Evolutionary conservation across 2,797 vertebrate species (phyloP).

Genomic region (Dallia pectoralis): DNA sequence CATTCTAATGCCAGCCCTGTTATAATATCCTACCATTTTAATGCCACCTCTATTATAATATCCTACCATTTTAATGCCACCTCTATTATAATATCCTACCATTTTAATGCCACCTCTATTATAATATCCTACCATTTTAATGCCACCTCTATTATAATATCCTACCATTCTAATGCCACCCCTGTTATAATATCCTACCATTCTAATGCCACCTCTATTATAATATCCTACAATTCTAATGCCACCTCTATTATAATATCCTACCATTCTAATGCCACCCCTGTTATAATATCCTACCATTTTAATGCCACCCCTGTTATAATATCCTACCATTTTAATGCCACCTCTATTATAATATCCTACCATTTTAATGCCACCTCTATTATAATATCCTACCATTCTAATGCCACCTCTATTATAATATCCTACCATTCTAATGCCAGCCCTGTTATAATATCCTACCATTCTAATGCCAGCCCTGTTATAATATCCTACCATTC

Average conservation of each 20-base stretch:
- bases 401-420: too few species aligned
- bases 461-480: slow-evolving; percentile 15
- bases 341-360: too few species aligned
- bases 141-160: too few species aligned
- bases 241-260: too few species aligned
- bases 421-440: slow-evolving; percentile 27
- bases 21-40: slow-evolving; percentile 20
- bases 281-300: slow-evolving; percentile 1
- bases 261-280: slow-evolving; percentile 21
- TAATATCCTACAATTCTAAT: too few species aligned
- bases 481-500: slow-evolving; percentile 10
- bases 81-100: too few species aligned
- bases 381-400: slow-evolving; percentile 8
- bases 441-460: slow-evolving; percentile 1
- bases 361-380: slow-evolving; percentile 19
- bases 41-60: slow-evolving; percentile 15
- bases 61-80: too few species aligned
- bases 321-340: too few species aligned
- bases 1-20: too few species aligned
- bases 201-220: slow-evolving; percentile 20
- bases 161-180: slow-evolving; percentile 21
- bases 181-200: not conserved
- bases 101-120: slow-evolving; percentile 18
- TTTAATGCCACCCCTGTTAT: slow-evolving; percentile 18
- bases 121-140: too few species aligned